Conservation (phyloP, 2,797 vertebrate species). For the Muraenolepis orangiensis region DNA sequence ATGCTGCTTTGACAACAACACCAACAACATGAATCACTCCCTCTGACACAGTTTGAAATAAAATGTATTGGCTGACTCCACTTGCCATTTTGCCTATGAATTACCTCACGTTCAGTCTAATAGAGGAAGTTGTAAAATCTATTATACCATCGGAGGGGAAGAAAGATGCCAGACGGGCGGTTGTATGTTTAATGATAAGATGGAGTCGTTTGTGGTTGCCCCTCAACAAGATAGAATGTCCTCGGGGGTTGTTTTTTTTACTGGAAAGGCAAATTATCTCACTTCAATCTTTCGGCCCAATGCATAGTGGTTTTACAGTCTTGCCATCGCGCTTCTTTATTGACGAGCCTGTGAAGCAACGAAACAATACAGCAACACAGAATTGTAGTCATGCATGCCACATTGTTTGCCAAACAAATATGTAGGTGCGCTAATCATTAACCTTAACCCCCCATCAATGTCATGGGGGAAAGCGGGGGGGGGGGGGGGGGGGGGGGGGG, state of each 20-base stretch:
- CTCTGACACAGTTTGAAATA: not conserved
- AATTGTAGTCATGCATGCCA: not conserved
- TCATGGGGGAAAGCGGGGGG: conserved; percentile 1
- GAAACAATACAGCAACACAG: conserved; percentile 34
- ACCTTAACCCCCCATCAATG: conserved; percentile 21
- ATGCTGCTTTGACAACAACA: not conserved
- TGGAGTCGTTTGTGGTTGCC: not conserved
- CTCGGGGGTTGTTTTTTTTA: too few species aligned
- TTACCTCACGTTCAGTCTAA: not conserved
- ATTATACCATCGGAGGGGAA: not conserved
- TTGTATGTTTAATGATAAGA: not conserved
- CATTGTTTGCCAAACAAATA: conserved; percentile 22
- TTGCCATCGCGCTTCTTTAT: not conserved
- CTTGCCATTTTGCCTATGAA: not conserved
- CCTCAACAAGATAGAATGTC: not conserved
- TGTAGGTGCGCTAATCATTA: conserved; percentile 52
- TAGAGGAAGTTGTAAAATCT: not conserved
- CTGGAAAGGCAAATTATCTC: not conserved
- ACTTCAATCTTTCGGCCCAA: not conserved
- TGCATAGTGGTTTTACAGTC: not conserved
- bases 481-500: conserved; percentile 10
- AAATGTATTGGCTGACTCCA: not conserved
- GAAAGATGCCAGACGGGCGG: not conserved
- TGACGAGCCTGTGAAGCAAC: not conserved
- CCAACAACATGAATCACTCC: too few species aligned